Conservation (phyloP, 2,797 vertebrate genomes). For the Microtus californicus region DNA sequence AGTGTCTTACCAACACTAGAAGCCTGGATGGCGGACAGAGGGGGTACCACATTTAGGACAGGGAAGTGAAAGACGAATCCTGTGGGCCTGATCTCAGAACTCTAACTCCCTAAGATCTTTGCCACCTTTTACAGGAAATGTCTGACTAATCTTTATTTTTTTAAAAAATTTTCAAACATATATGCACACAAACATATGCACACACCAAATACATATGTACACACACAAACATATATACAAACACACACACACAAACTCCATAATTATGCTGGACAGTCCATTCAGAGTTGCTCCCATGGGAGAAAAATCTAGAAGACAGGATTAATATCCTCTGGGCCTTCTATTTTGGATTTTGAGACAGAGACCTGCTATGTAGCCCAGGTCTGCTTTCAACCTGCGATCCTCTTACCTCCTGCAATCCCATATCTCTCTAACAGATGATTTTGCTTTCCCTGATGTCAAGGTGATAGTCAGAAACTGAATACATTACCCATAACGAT, state of each 20-base stretch:
- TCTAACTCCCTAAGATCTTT: neutral
- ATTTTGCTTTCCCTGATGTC: slow-evolving; percentile 35
- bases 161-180: neutral
- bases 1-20: neutral
- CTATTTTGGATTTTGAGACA: neutral
- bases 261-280: slow-evolving; percentile 57
- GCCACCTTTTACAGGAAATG: slow-evolving; percentile 43
- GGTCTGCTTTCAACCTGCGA: neutral
- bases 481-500: slow-evolving; percentile 12
- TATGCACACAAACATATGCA: neutral
- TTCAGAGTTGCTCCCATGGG: slow-evolving; percentile 29
- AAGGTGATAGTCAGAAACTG: slow-evolving; percentile 43
- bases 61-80: neutral
- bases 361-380: neutral
- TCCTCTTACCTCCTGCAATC: neutral
- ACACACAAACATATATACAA: neutral
- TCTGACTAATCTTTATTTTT: neutral
- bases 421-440: slow-evolving; percentile 27
- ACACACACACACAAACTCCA: slow-evolving; percentile 19
- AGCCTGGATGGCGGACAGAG: neutral
- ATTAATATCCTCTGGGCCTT: neutral
- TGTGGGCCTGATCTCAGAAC: neutral
- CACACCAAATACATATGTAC: neutral
- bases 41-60: neutral
- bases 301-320: slow-evolving; percentile 54